phyloP scores from a whole-genome alignment of 2,888 invertebrate species.

The Ophraella communa region DNA sequence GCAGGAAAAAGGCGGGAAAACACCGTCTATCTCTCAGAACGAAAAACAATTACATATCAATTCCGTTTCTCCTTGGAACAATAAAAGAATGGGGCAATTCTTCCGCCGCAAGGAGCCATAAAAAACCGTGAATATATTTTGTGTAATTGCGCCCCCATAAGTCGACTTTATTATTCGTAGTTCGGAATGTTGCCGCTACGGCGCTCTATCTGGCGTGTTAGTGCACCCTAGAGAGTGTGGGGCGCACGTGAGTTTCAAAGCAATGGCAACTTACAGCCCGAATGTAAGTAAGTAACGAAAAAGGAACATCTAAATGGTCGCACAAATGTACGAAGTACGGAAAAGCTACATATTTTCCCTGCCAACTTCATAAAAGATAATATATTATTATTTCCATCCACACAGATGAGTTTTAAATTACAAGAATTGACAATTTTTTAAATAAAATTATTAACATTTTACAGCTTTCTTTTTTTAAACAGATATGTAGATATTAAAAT shows the following conservation, averaged over 20 bases:
- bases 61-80: conserved; percentile 57
- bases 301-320: conserved; percentile 4
- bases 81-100: conserved; percentile 61
- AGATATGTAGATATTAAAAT: too few relatives aligned
- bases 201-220: conserved; percentile 57
- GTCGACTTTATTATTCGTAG: conserved; percentile 61
- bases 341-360: not conserved
- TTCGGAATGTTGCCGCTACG: conserved; percentile 53
- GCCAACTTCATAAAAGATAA: not conserved
- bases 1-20: conserved; percentile 32
- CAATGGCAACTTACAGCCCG: conserved; percentile 3
- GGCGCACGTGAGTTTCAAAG: conserved; percentile 49
- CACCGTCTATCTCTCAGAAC: conserved; percentile 49
- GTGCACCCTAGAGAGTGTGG: conserved; percentile 53
- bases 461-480: too few relatives aligned
- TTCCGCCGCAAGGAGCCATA: conserved; percentile 61
- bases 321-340: not conserved
- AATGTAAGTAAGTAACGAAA: conserved; percentile 1
- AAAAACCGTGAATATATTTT: conserved; percentile 63
- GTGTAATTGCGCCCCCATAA: conserved; percentile 61
- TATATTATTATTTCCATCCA: not conserved
- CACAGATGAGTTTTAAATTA: too few relatives aligned
- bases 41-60: conserved; percentile 61
- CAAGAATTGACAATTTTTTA: too few relatives aligned
- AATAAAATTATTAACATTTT: too few relatives aligned